Base-by-base conservation (phyloP, 2,888 invertebrate genomes). In the Platycheirus rosarum region DNA sequence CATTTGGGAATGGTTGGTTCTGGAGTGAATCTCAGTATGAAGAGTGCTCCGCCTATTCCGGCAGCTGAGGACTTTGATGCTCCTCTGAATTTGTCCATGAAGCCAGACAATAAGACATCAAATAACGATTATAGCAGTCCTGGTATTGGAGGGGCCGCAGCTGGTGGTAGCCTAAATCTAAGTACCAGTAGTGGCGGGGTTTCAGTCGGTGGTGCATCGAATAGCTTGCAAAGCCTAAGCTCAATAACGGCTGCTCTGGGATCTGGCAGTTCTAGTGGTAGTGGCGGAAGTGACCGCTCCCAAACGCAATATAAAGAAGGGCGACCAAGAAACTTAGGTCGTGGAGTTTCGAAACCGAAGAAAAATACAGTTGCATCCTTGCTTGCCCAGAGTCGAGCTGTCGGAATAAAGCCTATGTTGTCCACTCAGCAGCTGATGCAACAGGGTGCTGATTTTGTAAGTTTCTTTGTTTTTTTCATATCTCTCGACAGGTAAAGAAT, bases 321-420 rank as follows among this genome's bases (percentile, higher is more conserved):
- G 2, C 91, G 96, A 32, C 96, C 96, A 0, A 92, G 96, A 8
- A 96, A 97, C 91, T 92, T 97, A 23, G 97, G 97, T 20, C 93
- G 96, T 5, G 97, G 97, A 0, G 96, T 96, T 18, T 96, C 96
- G 86, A 96, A 96, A 89, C 97, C 97, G 82, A 97, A 97, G 92
- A 97, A 97, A 92, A 97, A 97, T 89, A 97, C 97, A 0, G 97
- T 97, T 0, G 97, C 97, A 0, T 97, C 97, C 1, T 91, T 97
- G 60, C 91, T 97, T 85, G 97, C 97, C 0, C 97, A 97, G 91
- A 96, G 96, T 88, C 91, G 97, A 74, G 97, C 96, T 4, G 92
- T 96, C 37, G 96, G 96, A 0, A 93, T 95, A 5, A 93, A 95
- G 87, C 95, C 95, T 7, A 94, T 95, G 87, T 89, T 96, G 53